Evolutionary conservation across 2,888 invertebrate species (phyloP), one percentile per base, ranked within the genome.

Genomic region (Esperia sulphurella): DNA sequence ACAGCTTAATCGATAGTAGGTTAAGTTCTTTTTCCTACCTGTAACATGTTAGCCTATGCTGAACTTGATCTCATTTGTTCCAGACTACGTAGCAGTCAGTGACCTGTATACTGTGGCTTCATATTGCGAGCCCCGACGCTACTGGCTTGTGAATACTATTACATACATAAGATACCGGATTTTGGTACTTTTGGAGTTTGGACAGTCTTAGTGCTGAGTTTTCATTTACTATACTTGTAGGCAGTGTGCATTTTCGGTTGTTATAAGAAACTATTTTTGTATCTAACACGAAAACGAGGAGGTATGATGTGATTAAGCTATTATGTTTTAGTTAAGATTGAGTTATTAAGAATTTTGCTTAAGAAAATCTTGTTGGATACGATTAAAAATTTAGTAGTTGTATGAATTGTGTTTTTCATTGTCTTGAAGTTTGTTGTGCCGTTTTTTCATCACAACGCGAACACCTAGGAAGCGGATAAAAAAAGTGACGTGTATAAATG

Each of bases 341-440:
- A 75, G 70, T 71, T 67, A 65, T 79, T 78, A 82, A 81, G 80
- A 63, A 78, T 79, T 72, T 67, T 65, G 83, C 86, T 83, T 87
- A 86, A 85, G 81, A 83, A 78, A 84, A 80, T 83, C 75, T 83
- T 84, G 85, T 87, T 87, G 84, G 80, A 86, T 78, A 76, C 79
- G 79, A 87, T 83, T 80, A 84, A 87, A 84, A 78, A 82, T 83
- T 80, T 81, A 77, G 83, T 84, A 83, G 83, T 79, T 83, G 54
- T 69, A 68, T 43, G 53, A 56, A 54, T 60, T 62, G 59, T 57
- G 69, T 63, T 66, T 68, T 72, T 65, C 10, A 35, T 46, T 41
- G 13, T 39, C 13, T n/a, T n/a, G n/a, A n/a, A n/a, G n/a, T n/a
- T n/a, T n/a, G n/a, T n/a, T n/a, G n/a, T n/a, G n/a, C n/a, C n/a